Evolutionary conservation across 2,113 vertebrate genomes (phyloP).

Genomic region (Urocitellus parryii): DNA sequence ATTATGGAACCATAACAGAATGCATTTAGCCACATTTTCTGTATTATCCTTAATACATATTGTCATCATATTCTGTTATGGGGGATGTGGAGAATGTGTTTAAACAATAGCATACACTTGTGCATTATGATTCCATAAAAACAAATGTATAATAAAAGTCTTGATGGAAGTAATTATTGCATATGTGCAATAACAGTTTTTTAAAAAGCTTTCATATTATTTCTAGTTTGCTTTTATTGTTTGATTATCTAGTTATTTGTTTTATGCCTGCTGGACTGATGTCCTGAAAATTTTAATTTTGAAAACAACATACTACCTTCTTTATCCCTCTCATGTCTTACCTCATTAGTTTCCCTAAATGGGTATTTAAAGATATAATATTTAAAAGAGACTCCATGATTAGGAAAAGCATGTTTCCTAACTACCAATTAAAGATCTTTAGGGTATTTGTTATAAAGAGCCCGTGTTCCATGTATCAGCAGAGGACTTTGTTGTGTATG

Average conservation of each 20-base stretch:
- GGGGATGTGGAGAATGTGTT: conserved; percentile 83
- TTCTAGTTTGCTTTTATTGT: conserved; percentile 83
- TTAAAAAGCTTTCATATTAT: conserved; percentile 75
- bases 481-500: neutral
- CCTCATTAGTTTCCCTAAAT: conserved; percentile 78
- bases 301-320: conserved; percentile 82
- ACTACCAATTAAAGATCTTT: conserved; percentile 76
- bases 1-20: conserved; percentile 88
- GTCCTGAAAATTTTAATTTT: conserved; percentile 85
- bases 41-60: conserved; percentile 86
- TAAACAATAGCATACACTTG: conserved; percentile 86
- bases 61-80: conserved; percentile 83
- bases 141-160: conserved; percentile 85
- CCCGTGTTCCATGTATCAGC: conserved; percentile 20
- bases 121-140: conserved; percentile 85
- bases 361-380: conserved; percentile 77
- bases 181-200: conserved; percentile 82
- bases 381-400: conserved; percentile 71
- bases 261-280: conserved; percentile 79
- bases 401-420: conserved; percentile 74
- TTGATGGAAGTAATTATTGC: conserved; percentile 86
- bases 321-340: conserved; percentile 65
- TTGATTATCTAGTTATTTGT: conserved; percentile 81
- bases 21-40: conserved; percentile 87
- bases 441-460: conserved; percentile 74